Percentiles rank a stretch among this genome's conserved stretches.
Evolutionary conservation across 2,797 vertebrate species (phyloP).

Genomic region (Pseudomugil tenellus): DNA sequence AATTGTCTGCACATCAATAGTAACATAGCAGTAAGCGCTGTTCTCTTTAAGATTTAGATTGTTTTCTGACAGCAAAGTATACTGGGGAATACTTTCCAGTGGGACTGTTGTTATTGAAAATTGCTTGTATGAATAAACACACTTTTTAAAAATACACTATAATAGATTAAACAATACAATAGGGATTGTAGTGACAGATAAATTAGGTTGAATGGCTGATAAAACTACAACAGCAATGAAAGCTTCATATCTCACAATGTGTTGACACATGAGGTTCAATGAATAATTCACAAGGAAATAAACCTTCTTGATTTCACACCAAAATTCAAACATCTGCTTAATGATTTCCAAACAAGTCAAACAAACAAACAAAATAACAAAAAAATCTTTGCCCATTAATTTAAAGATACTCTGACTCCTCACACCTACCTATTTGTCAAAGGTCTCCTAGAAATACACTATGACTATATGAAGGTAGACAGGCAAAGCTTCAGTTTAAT

Average conservation of each 20-base stretch:
- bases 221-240: background rate
- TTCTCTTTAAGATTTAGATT: constrained; percentile 10
- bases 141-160: constrained; percentile 2
- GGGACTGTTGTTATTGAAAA: background rate
- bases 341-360: constrained; percentile 7
- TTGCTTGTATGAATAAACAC: background rate
- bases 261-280: background rate
- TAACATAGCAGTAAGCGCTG: background rate
- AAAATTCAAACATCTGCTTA: constrained; percentile 21
- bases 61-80: constrained; percentile 9
- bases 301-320: constrained; percentile 26
- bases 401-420: constrained; percentile 12
- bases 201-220: background rate
- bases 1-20: constrained; percentile 13
- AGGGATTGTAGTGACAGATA: background rate
- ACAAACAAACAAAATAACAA: no score
- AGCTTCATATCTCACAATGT: background rate
- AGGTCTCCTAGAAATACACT: background rate
- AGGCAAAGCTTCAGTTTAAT: background rate
- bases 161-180: background rate
- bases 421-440: constrained; percentile 27
- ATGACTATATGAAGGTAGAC: constrained; percentile 4
- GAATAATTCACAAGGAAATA: constrained; percentile 18
- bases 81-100: constrained; percentile 8
- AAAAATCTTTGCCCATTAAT: constrained; percentile 7